Base-by-base conservation (phyloP, 2,888 invertebrate species). In the Dolichopus griseipennis region DNA sequence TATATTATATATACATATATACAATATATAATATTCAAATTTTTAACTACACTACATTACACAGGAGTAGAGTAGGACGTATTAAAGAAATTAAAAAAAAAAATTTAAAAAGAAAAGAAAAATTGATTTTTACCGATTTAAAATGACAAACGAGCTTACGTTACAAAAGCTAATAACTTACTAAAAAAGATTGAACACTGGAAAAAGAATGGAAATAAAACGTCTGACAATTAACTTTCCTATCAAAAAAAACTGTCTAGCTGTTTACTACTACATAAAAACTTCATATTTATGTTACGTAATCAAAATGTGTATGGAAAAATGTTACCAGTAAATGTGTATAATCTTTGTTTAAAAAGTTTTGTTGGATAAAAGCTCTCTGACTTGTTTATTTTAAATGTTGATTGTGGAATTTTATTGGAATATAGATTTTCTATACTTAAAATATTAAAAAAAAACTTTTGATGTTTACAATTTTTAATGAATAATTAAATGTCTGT, bases 121-220 rank as follows among this genome's bases (percentile, higher is more conserved):
- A 52, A 52, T 52, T 52, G 18, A 52, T 18, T 52, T 52, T 52
- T 52, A 52, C 52, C 52, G 52, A 52, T 18, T 52, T n/a, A 18
- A 6, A 52, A 5, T 52, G 18, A 52, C 15, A 18, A 12, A 52
- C 52, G n/a, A 52, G 52, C 52, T 18, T 52, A 52, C 52, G 18
- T 12, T 52, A 52, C n/a, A 52, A 52, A 52, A 52, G 52, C 52
- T 52, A 52, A 52, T 52, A 52, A 52, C 52, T 18, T 52, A 52
- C 52, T 52, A 15, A 52, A 52, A 27, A n/a, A n/a, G n/a, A 27
- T 27, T 27, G 27, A 27, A 52, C 15, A 52, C 52, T 52, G 52
- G 52, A 52, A 52, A 43, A 52, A 41, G 15, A 41, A 52, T 52
- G 52, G 52, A 52, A 52, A 52, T 52, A 52, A 52, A 52, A 52